Base-by-base conservation (phyloP, 1,140 invertebrate genomes). In the Drosophila melanica region DNA sequence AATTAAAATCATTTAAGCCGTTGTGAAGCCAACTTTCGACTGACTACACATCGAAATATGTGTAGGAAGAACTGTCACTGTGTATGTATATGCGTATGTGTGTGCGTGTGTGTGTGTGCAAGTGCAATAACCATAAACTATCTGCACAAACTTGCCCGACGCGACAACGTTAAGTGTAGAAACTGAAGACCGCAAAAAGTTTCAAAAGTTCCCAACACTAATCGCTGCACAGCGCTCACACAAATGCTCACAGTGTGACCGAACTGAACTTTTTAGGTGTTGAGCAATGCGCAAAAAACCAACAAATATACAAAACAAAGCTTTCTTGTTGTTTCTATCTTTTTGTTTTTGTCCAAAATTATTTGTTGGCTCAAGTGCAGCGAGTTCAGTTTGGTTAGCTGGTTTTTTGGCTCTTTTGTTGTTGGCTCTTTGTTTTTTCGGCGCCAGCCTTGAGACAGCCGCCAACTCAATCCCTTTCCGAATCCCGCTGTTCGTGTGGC, bases 101-200 rank as follows among this genome's bases (percentile, higher is more conserved):
- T 70, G 20, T 35, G 51, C 10, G 35, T 42, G 35, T 66, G 11
- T 53, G 16, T 65, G 71, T 71, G 42, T 62, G 71, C 35, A 54
- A 68, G 47, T 84, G 80, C 64, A 79, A 79, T 86, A 86, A 87
- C 81, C 78, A 86, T 86, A 86, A 87, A 86, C 82, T 86, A 86
- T 86, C 87, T 81, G 82, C 78, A 81, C 81, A 86, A 87, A 86
- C 77, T 87, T 85, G 48, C 44, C 39, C 74, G 66, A 75, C 81
- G 68, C 81, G 81, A 74, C 71, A 64, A 76, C 80, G 72, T 80
- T 76, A 84, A 84, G 68, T 33, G 67, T 60, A 75, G 55, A 50
- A 60, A 55, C 54, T 16, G 47, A 81, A 81, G 86, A 75, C 82
- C 82, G 82, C 81, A 86, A 67, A 85, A 86, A 86, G 78, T 86